Base-by-base conservation (phyloP, 2,113 vertebrate genomes). In the Pluvialis apricaria region DNA sequence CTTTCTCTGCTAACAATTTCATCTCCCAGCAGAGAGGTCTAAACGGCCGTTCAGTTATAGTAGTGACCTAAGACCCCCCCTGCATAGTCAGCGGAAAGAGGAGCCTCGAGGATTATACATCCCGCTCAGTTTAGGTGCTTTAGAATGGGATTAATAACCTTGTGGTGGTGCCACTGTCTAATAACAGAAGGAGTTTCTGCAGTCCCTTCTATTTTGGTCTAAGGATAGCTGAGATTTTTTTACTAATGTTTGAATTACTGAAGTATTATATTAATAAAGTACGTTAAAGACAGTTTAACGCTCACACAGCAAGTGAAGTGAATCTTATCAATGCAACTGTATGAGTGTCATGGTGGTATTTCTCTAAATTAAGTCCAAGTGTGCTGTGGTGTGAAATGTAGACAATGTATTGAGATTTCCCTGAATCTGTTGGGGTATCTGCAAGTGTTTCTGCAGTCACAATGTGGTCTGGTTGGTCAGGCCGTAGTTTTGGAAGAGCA, bases 91-190 rank as follows among this genome's bases (percentile, higher is more conserved):
- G 8, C 38, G 83, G n/a, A 38, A 83, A 42, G 64, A 45, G 51
- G 49, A 94, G 38, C 32, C 45, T 68, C 0, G 3, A 45, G 80
- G 47, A 18, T 73, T 58, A 3, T 26, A 24, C 0, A 0, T 64
- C 71, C 42, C 28, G 6, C 42, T 52, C 14, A 2, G 10, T 44
- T 90, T 70, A 61, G 49, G 13, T 8, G 3, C 21, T 86, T 90
- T 49, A 14, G 49, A 85, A 9, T 13, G 42, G 62, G 25, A 22
- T 71, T 54, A 66, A 7, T 62, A 71, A 44, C 34, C 60, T 60
- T 20, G 36, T 76, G 52, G 47, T 62, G 28, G 2, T 89, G 75
- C 68, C 45, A 79, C 70, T 93, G 26, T 15, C 34, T 86, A 51
- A 75, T 55, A 47, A 31, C 51, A 72, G 42, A 3, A 61, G 40